These are phyloP conservation scores for Drosophila pseudoananassae DNA, from an alignment of 1,140 invertebrate genomes.

Conservation along the genomic window DNA sequence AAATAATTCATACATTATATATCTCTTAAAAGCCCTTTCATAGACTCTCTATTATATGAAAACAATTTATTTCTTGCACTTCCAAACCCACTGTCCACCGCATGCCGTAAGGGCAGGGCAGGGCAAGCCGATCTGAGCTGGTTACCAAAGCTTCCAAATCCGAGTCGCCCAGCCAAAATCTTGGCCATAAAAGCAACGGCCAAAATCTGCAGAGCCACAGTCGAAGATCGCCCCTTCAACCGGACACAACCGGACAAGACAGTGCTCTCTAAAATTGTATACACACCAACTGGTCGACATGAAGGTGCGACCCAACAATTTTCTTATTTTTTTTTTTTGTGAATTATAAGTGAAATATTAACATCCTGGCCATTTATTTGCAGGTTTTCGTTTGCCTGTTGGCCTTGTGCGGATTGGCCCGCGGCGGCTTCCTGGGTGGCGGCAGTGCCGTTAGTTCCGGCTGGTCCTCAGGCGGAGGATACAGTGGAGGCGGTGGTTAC, in stretches of 20 bases:
- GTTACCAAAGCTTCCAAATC: slow-evolving; percentile 6
- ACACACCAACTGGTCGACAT: slow-evolving; percentile 35
- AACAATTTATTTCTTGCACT: too few species aligned
- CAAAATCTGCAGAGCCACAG: slow-evolving; percentile 48
- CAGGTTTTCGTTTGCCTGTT: slow-evolving; percentile 78
- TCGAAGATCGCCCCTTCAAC: slow-evolving; percentile 66
- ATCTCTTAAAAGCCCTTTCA: too few species aligned
- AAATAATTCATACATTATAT: too few species aligned
- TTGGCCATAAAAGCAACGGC: slow-evolving; percentile 57
- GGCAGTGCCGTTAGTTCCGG: slow-evolving; percentile 49
- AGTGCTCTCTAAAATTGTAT: slow-evolving; percentile 27
- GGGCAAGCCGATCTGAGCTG: slow-evolving; percentile 12
- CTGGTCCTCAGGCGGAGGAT: slow-evolving; percentile 48
- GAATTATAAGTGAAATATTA: slow-evolving; percentile 19
- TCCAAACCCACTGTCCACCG: slow-evolving; percentile 3
- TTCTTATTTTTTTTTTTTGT: slow-evolving; percentile 28
- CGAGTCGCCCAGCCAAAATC: background rate
- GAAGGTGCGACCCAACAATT: slow-evolving; percentile 54
- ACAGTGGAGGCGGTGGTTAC: slow-evolving; percentile 37
- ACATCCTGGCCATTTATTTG: slow-evolving; percentile 15
- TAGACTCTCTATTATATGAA: too few species aligned
- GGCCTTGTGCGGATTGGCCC: slow-evolving; percentile 70
- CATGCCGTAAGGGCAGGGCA: slow-evolving; percentile 20
- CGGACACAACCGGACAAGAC: slow-evolving; percentile 23
- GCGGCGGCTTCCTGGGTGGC: slow-evolving; percentile 71